Evolutionary conservation across 2,113 vertebrate genomes (phyloP), one percentile per base, ranked within the genome.

Genomic region (Fulica atra): DNA sequence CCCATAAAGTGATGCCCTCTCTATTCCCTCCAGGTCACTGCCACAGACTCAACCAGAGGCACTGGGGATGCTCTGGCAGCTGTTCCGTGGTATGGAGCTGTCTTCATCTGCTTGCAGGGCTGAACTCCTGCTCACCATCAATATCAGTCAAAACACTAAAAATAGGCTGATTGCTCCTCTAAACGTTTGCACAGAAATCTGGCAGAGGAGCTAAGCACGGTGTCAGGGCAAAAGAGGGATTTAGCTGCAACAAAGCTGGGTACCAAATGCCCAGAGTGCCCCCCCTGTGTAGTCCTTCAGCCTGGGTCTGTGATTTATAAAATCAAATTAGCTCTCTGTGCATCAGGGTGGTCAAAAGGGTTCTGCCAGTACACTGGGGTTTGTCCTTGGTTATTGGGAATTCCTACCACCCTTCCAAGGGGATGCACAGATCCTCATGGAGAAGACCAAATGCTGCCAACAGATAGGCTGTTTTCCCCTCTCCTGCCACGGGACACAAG

Each of bases 401-500:
- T 46, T 29, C 42, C 77, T 16, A 2, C 10, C 12, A 23, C 10
- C 23, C 69, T 68, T 51, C 15, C 84, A 20, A 64, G 6, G 15
- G 44, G 63, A 61, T 6, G 74, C 76, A n/a, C 10, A 25, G 63
- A 29, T 5, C 8, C 38, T 11, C 21, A 3, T 0, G 46, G 60
- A 42, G 59, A 10, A 53, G 25, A 5, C 2, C 26, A 18, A 46
- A 3, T 0, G 26, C n/a, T 33, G 48, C 17, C 2, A 2, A 64
- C 51, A 42, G 57, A 2, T 53, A 3, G 57, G 40, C 29, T 38
- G 61, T 66, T 56, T 17, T 38, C 20, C 69, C 17, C 57, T 9
- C 31, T 6, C 16, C 77, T 18, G 66, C 28, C 25, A 0, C 1
- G 4, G 36, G 42, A 9, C 6, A 1, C 60, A n/a, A 3, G 40